Evolutionary conservation across 2,888 invertebrate genomes (phyloP), one percentile per base, ranked within the genome.

Genomic region (Temnothorax rugatulus): DNA sequence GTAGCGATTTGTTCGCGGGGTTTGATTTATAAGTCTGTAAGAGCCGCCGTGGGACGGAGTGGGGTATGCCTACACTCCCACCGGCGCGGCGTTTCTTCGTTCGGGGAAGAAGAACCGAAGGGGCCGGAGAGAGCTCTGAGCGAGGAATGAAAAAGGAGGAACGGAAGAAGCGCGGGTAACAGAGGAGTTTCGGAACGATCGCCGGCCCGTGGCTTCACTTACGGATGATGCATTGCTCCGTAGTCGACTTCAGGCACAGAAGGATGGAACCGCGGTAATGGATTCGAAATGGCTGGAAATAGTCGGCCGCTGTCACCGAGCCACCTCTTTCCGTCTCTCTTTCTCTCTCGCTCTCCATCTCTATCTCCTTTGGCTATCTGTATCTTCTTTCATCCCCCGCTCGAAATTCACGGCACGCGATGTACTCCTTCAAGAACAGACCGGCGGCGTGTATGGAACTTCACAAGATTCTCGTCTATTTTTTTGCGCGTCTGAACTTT

Each of bases 21-120:
- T 92, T 92, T 93, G 93, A 93, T 93, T 93, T 93, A 93, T 93
- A 93, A 93, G 93, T 92, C 92, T 91, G 89, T 85, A 88, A 88
- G 87, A 88, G 85, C 86, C 86, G 87, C 86, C 77, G 82, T 79
- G 85, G 86, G 82, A 71, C 59, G 83, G 76, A 77, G 61, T 25
- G 64, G 76, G 81, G 59, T 71, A 61, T 61, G 79, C 79, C 79
- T 81, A 81, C 38, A 15, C 71, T 66, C 66, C 69, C 68, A 75
- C 74, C 63, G 71, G 54, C 84, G 50, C 63, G 71, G 54, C 84
- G 50, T 76, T 84, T 64, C 74, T 64, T 76, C 84, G 71, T 79
- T 76, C 47, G 71, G 66, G 54, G 13, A 79, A 52, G 68, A 63
- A 63, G 73, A 50, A 44, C 38, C n/a, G 52, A 66, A 82, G 63